phyloP scores from a whole-genome alignment of 1,140 invertebrate genomes.

The Drosophila simulans region DNA sequence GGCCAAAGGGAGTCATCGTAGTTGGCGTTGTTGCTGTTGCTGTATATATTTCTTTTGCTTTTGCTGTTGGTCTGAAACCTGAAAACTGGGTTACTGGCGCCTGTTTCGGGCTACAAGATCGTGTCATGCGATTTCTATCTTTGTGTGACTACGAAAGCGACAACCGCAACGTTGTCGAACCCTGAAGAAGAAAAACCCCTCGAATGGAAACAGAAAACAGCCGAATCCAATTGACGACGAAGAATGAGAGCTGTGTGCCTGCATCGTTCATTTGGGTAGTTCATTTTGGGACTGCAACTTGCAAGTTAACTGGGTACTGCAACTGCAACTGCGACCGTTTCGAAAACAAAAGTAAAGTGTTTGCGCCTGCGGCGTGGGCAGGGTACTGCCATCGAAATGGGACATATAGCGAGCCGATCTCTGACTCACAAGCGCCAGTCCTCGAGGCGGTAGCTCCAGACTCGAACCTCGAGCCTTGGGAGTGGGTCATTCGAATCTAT shows the following conservation, averaged over 20 bases:
- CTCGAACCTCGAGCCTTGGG: conserved; percentile 43
- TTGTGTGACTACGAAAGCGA: conserved; percentile 70
- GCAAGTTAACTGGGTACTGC: conserved; percentile 16
- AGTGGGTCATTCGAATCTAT: conserved; percentile 53
- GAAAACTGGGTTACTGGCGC: conserved; percentile 82
- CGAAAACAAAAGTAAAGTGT: conserved; percentile 81
- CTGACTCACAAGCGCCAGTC: conserved; percentile 66
- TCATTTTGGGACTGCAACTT: conserved; percentile 28
- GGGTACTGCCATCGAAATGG: conserved; percentile 44
- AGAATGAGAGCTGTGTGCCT: conserved; percentile 57
- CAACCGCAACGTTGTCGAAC: conserved; percentile 51
- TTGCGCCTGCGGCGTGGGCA: conserved; percentile 58
- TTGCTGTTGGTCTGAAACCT: conserved; percentile 58
- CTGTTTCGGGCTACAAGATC: conserved; percentile 83
- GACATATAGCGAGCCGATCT: conserved; percentile 66
- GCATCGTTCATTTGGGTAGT: conserved; percentile 14
- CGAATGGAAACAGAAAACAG: conserved; percentile 5
- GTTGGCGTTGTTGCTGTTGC: conserved; percentile 23
- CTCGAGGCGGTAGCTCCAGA: conserved; percentile 48
- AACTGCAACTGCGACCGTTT: conserved; percentile 38
- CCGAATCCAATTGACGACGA: conserved; percentile 38
- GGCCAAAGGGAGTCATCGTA: conserved; percentile 69
- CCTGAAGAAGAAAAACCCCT: conserved; percentile 74
- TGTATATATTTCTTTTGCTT: conserved; percentile 9
- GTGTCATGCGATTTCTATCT: conserved; percentile 83